A percentile compares a stretch with the other conserved stretches of the same genome.
Evolutionary conservation across 1,140 invertebrate species (phyloP).

Genomic region (Philopotamus ludificatus): DNA sequence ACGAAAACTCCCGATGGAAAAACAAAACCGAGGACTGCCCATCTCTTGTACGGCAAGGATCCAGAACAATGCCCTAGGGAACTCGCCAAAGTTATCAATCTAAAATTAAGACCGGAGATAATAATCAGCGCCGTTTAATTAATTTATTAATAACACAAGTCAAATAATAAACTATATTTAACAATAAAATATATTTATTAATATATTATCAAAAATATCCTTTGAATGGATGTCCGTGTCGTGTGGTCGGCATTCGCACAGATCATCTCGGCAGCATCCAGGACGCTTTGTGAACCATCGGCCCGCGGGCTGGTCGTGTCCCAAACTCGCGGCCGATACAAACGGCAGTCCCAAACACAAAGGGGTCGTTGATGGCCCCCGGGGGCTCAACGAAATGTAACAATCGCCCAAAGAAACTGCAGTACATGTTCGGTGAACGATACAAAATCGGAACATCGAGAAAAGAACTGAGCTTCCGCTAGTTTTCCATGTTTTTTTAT

Average conservation of each 20-base stretch:
- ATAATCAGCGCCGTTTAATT: too few relatives aligned
- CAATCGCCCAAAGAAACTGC: too few relatives aligned
- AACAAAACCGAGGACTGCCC: constrained; percentile 2
- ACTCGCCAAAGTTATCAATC: constrained; percentile 3
- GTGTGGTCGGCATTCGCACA: too few relatives aligned
- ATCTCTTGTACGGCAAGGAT: constrained; percentile 2
- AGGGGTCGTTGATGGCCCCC: not conserved
- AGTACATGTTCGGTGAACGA: too few relatives aligned
- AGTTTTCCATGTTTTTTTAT: too few relatives aligned
- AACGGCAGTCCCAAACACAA: constrained; percentile 3
- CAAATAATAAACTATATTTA: too few relatives aligned
- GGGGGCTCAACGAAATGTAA: not conserved
- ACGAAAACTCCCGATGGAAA: constrained; percentile 12
- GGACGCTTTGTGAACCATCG: not conserved
- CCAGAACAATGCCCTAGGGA: constrained; percentile 6
- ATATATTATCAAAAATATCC: too few relatives aligned
- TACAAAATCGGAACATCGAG: too few relatives aligned
- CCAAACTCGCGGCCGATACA: not conserved
- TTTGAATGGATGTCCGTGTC: too few relatives aligned
- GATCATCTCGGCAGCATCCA: not conserved
- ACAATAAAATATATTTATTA: too few relatives aligned
- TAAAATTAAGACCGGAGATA: not conserved
- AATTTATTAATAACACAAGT: too few relatives aligned
- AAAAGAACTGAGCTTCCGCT: too few relatives aligned
- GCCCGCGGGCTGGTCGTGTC: not conserved